Evolutionary conservation across 2,888 invertebrate species (phyloP).

Genomic region (Eupithecia inturbata): DNA sequence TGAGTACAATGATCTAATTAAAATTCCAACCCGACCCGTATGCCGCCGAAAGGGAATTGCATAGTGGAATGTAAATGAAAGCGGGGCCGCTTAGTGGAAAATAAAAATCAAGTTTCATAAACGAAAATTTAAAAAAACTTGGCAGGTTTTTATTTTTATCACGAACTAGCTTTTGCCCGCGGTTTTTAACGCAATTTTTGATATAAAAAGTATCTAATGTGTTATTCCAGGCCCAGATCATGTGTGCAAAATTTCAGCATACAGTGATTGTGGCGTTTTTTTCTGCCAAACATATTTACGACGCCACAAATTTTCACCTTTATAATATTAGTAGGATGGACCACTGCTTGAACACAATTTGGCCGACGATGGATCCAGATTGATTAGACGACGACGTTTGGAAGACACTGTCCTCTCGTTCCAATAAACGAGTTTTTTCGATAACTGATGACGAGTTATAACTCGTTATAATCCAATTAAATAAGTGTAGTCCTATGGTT

Average conservation of each 20-base stretch:
- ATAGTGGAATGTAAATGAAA: constrained; percentile 36
- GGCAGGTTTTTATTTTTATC: background rate
- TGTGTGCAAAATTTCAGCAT: too few relatives aligned
- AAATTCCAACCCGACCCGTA: constrained; percentile 33
- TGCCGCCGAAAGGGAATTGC: constrained; percentile 39
- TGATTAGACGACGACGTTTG: too few relatives aligned
- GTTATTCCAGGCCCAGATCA: too few relatives aligned
- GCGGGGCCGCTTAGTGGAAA: constrained; percentile 3
- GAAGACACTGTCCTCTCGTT: background rate
- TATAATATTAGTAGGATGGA: too few relatives aligned
- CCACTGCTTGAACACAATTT: too few relatives aligned
- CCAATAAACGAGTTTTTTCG: background rate
- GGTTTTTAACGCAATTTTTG: background rate
- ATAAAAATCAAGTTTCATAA: constrained; percentile 8
- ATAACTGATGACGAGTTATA: background rate
- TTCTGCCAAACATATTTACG: too few relatives aligned
- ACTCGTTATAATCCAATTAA: background rate
- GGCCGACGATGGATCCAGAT: too few relatives aligned
- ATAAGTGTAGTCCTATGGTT: too few relatives aligned
- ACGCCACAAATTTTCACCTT: too few relatives aligned
- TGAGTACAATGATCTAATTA: constrained; percentile 42
- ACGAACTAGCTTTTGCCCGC: background rate
- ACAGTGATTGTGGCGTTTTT: too few relatives aligned
- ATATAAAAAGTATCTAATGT: background rate
- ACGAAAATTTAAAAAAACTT: background rate